Evolutionary conservation across 2,797 vertebrate genomes (phyloP).

Genomic region (Falco rusticolus): DNA sequence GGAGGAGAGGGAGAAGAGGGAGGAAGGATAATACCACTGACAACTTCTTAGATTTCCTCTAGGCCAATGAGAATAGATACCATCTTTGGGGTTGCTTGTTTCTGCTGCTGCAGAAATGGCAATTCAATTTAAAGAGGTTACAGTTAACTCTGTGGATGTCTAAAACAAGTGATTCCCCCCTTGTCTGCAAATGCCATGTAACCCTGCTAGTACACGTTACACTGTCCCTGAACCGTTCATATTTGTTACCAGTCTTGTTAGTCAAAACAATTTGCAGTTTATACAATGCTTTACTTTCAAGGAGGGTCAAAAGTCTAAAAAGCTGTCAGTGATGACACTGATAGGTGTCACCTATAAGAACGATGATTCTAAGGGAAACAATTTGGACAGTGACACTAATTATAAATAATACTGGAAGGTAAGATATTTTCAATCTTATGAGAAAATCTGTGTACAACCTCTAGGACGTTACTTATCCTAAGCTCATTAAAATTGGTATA

Average conservation of each 20-base stretch:
- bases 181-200: background rate
- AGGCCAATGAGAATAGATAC: background rate
- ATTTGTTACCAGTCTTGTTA: background rate
- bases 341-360: background rate
- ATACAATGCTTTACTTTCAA: background rate
- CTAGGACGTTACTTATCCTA: background rate
- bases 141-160: background rate
- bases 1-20: background rate
- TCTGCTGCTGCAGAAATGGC: background rate
- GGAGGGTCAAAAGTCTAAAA: background rate
- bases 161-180: background rate
- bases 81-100: background rate
- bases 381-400: background rate
- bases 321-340: background rate
- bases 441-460: background rate
- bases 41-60: constrained; percentile 19
- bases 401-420: background rate
- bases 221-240: background rate
- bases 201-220: background rate
- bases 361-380: background rate
- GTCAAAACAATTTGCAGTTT: background rate
- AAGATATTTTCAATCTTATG: background rate
- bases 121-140: background rate
- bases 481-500: background rate
- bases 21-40: background rate